phyloP scores from a whole-genome alignment of 1,140 invertebrate genomes.

The Eumeta japonica region DNA sequence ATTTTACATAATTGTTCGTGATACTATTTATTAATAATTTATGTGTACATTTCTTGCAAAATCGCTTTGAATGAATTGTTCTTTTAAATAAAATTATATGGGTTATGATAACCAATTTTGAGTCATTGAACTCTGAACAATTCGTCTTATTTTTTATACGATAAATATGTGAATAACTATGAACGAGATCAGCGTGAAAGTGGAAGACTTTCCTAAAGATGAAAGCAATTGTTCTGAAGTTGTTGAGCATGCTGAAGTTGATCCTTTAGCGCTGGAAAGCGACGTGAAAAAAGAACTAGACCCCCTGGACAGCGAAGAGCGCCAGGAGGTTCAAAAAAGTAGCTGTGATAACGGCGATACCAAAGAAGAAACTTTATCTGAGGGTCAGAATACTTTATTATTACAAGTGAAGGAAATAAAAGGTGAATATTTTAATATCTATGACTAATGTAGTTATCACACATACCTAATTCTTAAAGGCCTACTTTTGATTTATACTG shows the following conservation, averaged over 20 bases:
- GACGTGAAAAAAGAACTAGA: conserved; percentile 40
- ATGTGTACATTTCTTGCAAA: background rate
- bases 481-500: too few relatives aligned
- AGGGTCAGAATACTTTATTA: conserved; percentile 13
- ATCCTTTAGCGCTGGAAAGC: conserved; percentile 19
- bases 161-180: conserved; percentile 59
- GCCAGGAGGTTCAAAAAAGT: conserved; percentile 31
- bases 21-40: background rate
- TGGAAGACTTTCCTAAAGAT: conserved; percentile 44
- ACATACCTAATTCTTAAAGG: too few relatives aligned
- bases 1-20: background rate
- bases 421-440: background rate
- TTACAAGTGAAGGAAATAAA: background rate
- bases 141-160: conserved; percentile 34
- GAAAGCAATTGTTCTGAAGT: conserved; percentile 23
- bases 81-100: too few relatives aligned
- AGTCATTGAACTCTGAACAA: conserved; percentile 38
- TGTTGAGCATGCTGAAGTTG: too few relatives aligned
- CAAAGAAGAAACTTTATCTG: conserved; percentile 39
- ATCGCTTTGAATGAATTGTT: too few relatives aligned
- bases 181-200: conserved; percentile 54
- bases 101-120: conserved; percentile 30
- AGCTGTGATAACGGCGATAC: conserved; percentile 9
- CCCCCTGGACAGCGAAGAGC: conserved; percentile 41
- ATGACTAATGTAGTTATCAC: background rate